Evolutionary conservation across 2,113 vertebrate species (phyloP), one percentile per base, ranked within the genome.

Genomic region (Actenoides lindsayi): DNA sequence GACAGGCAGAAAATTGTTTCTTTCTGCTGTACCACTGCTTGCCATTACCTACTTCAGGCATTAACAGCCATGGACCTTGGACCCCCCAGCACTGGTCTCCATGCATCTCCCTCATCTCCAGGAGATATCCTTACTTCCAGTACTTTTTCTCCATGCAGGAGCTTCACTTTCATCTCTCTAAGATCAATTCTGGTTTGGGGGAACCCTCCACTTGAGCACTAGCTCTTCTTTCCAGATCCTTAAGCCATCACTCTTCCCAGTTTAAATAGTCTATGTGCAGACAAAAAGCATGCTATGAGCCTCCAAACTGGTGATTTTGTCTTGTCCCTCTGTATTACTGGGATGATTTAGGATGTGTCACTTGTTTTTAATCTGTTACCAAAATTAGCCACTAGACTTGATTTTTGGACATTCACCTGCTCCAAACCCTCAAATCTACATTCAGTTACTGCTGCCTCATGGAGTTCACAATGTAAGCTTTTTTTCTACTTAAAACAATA

Each of bases 401-500:
- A 3, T 76, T 76, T 89, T 65, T 0, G 0, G 18, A 33, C 35
- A 41, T 70, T 75, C 25, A 41, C 2, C 5, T 5, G 11, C 16
- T 13, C 11, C 57, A 30, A 18, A 46, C 8, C 28, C 8, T 62
- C 5, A 35, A 4, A 39, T 21, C 6, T 65, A 16, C 5, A 60
- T 64, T 91, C 7, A 62, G 3, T 41, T 63, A n/a, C 37, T 57
- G 46, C 19, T 87, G 19, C 8, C 20, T 68, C 27, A 39, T 2
- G 28, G 5, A 0, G 1, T 5, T 57, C 42, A 64, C 5, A 84
- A 16, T 69, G 73, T 50, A 68, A 63, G 3, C 2, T 28, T 67
- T 48, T 71, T 83, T 53, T 19, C 28, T 64, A 31, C 11, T 27
- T 57, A 14, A 5, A 65, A 42, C 3, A 41, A 8, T 33, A 93